Conservation (phyloP, 2,113 vertebrate species). For the Tupaia tana region DNA sequence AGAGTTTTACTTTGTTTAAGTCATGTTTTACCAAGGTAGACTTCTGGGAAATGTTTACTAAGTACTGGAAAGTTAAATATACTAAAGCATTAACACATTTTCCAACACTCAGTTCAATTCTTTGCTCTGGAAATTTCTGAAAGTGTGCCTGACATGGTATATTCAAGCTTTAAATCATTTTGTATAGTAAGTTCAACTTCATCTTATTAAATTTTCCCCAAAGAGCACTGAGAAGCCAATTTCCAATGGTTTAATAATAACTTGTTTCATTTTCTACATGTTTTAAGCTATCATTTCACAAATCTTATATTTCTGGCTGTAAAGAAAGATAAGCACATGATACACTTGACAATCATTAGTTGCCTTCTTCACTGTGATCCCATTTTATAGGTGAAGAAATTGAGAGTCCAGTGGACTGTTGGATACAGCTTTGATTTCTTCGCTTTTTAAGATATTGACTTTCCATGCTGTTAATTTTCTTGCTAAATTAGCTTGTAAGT, state of each 20-base stretch:
- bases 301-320: background rate
- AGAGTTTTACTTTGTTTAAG: background rate
- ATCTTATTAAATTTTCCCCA: background rate
- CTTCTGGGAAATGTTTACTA: constrained; percentile 10
- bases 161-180: background rate
- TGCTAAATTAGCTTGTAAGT: constrained; percentile 13
- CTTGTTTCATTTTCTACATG: no score
- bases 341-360: background rate
- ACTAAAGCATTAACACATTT: constrained; percentile 4
- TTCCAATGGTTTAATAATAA: background rate
- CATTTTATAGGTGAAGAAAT: constrained; percentile 17
- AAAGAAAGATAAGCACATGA: background rate
- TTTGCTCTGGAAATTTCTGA: background rate
- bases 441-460: constrained; percentile 9
- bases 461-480: constrained; percentile 35
- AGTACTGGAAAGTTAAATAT: background rate
- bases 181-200: background rate
- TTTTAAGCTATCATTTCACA: background rate
- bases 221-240: background rate
- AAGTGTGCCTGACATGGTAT: background rate
- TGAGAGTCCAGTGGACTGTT: background rate
- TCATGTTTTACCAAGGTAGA: constrained; percentile 5
- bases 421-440: background rate
- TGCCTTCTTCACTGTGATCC: background rate
- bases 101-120: background rate